Evolutionary conservation across 2,797 vertebrate species (phyloP), one percentile per base, ranked within the genome.

Genomic region (Cuculus canorus): DNA sequence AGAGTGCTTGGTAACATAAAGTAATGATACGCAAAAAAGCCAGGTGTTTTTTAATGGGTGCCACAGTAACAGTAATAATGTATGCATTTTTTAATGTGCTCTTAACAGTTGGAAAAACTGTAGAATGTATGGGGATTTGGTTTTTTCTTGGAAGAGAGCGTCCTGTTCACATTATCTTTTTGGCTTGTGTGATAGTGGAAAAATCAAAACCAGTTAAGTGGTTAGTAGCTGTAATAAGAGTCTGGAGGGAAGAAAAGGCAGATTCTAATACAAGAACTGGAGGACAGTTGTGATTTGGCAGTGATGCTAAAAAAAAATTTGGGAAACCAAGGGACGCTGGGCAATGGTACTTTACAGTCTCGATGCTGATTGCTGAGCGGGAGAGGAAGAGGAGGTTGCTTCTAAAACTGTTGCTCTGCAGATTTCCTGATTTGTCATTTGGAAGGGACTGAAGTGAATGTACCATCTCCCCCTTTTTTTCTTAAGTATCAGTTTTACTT

Each of bases 321-420:
- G 35, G 60, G 63, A 39, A 45, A 14, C 53, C 6, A 10, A 50
- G 60, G 48, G 39, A 47, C 12, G 15, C 69, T 24, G 7, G 28
- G 56, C 75, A 52, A 22, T 52, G 57, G 5, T 41, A 19, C 30
- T 81, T 84, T 39, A 30, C 39, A 32, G 2, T 33, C 54, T 39
- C 1, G 0, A 2, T 71, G 54, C n/a, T 75, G 65, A 22, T 16
- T 52, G 56, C 72, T 50, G 81, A 78, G 84, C 82, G 56, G 70
- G 56, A 84, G 56, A 68, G 47, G 28, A 16, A 69, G 81, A 73
- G 53, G 68, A 89, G 71, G n/a, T 13, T 93, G 83, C 60, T 91
- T 82, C 84, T 87, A 25, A 79, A 91, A 85, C 39, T 82, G 53
- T 65, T 79, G 52, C 75, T 82, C 64, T 80, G 87, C 59, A 72